Base-by-base conservation (phyloP, 1,140 invertebrate species). In the Copidosoma floridanum region DNA sequence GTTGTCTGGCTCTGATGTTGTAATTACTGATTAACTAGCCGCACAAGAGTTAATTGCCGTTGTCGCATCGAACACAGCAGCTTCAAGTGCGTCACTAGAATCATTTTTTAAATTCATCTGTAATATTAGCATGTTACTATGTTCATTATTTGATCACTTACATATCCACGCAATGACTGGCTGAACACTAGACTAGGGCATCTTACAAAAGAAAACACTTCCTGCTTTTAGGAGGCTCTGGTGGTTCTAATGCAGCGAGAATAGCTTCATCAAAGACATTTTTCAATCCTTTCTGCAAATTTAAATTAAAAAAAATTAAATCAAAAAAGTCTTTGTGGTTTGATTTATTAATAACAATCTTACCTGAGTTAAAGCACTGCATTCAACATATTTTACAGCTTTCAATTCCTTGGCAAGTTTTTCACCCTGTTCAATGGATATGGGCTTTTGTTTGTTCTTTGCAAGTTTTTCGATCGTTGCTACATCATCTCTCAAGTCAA, bases 261-360 rank as follows among this genome's bases (percentile, higher is more conserved):
- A 99, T 99, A 41, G 97, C 97, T 84, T 99, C 97, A 80, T 99
- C 97, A 80, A 99, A 99, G 2, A 99, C 97, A 81, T 99, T 99
- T 83, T 99, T 99, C 71, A 99, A 81, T 66, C 97, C 97, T 91
- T 98, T 99, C 91, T 98, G 86, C 32, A 65, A 68, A 51, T 12
- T 50, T 18, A 58, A 62, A 59, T 14, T 41, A 27, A 23, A 24
- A n/a, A 52, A 8, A 41, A 21, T 44, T 50, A 29, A 6, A 21
- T 20, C n/a, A 10, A 47, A 14, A 24, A 43, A 20, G 16, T 26
- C 23, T 21, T 26, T 35, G 2, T 38, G 16, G 18, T 10, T 20
- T 29, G 2, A 40, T 21, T 27, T 50, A 40, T 11, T 14, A n/a
- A 43, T 40, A 21, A 3, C 47, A 35, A 51, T 14, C 21, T 48